These are phyloP conservation scores for Argyresthia goedartella DNA, from an alignment of 2,888 invertebrate genomes.

Conservation along the genomic window DNA sequence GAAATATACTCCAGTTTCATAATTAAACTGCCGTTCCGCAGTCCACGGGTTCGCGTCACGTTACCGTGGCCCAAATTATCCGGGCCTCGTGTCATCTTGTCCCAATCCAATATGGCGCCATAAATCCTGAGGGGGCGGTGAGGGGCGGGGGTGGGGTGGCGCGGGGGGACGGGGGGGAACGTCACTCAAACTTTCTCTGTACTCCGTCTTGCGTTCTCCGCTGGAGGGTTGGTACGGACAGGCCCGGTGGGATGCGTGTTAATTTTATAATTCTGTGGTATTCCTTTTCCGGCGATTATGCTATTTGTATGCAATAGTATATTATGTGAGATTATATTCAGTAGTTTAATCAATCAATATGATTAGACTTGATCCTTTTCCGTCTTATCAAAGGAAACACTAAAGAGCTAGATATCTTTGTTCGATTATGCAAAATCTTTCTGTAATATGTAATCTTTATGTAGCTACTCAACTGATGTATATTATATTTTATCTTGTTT, in stretches of 20 bases:
- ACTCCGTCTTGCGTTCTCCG: conserved; percentile 60
- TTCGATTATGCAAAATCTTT: too few species aligned
- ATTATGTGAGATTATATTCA: too few species aligned
- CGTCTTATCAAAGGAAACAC: too few species aligned
- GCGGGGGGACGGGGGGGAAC: conserved; percentile 50
- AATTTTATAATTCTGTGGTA: conserved; percentile 24
- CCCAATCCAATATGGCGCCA: conserved; percentile 72
- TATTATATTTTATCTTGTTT: too few species aligned
- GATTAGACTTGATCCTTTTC: too few species aligned
- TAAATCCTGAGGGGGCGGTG: conserved; percentile 58
- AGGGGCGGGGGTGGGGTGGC: conserved; percentile 19
- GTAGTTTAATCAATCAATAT: too few species aligned
- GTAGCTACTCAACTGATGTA: too few species aligned
- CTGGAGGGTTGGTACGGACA: conserved; percentile 56
- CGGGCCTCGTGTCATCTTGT: conserved; percentile 70
- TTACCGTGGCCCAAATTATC: conserved; percentile 71
- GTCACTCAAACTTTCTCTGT: conserved; percentile 72
- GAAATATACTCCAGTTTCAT: conserved; percentile 54
- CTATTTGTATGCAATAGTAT: neutral
- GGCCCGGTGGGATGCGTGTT: conserved; percentile 24
- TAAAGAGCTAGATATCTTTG: too few species aligned
- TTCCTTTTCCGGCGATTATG: neutral
- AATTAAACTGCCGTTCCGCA: conserved; percentile 66
- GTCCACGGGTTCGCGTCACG: conserved; percentile 52
- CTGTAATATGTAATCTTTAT: too few species aligned